Evolutionary conservation across 2,797 vertebrate species (phyloP).

Genomic region (Brotula barbata): DNA sequence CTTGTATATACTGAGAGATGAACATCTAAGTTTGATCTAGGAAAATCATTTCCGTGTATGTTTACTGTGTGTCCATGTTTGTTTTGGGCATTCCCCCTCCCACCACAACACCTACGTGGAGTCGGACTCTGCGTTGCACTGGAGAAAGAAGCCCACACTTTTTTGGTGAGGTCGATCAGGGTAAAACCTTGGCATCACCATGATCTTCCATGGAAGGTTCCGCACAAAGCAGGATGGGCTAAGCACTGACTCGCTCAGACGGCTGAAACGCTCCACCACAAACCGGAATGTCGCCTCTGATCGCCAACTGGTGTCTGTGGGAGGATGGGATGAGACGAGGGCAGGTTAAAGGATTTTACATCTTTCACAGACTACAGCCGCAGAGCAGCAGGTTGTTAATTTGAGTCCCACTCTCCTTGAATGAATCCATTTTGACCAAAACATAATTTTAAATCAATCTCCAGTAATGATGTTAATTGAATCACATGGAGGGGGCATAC

Average conservation of each 20-base stretch:
- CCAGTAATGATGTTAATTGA: no score
- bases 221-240: constrained; percentile 99
- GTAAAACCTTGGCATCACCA: constrained; percentile 99
- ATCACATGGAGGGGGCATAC: no score
- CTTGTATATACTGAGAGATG: no score
- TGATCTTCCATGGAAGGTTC: constrained; percentile 99
- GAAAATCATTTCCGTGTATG: no score
- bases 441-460: no score
- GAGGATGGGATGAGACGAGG: not conserved
- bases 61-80: not conserved
- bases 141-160: constrained; percentile 98
- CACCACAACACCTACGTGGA: constrained; percentile 88
- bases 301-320: constrained; percentile 95
- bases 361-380: no score
- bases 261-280: constrained; percentile 96
- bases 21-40: no score
- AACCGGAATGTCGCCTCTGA: constrained; percentile 99
- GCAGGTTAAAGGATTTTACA: no score
- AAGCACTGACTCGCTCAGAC: constrained; percentile 96
- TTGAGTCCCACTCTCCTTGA: no score
- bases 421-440: no score
- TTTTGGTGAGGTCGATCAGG: constrained; percentile 98
- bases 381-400: no score
- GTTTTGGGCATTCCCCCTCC: not conserved
- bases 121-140: constrained; percentile 98